A percentile compares a stretch with the other conserved stretches of the same genome.
Evolutionary conservation across 2,797 vertebrate genomes (phyloP).

Genomic region (Avahi laniger): DNA sequence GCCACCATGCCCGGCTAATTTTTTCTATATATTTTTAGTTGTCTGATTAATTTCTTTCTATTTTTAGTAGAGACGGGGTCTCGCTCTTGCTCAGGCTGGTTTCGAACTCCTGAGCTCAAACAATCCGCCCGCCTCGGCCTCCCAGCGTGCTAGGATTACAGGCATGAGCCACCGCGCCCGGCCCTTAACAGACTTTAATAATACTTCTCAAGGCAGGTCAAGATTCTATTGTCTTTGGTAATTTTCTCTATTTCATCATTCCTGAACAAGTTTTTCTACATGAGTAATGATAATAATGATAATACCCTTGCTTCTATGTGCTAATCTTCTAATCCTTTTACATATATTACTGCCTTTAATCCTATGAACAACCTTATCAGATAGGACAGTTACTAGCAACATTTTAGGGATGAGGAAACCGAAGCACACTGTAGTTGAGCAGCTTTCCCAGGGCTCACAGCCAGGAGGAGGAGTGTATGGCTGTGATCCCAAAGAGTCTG

Average conservation of each 20-base stretch:
- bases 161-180: no score
- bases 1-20: no score
- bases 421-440: not conserved
- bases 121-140: no score
- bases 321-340: not conserved
- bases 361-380: not conserved
- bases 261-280: not conserved
- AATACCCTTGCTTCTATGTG: not conserved
- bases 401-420: not conserved
- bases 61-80: no score
- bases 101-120: no score
- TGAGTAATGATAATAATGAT: not conserved
- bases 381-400: not conserved
- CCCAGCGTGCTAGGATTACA: no score
- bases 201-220: not conserved
- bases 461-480: fast-evolving
- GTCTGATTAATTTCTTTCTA: no score
- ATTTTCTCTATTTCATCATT: not conserved
- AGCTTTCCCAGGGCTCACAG: not conserved
- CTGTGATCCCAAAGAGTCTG: not conserved
- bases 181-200: not conserved
- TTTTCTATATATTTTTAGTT: no score
- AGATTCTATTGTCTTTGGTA: not conserved
- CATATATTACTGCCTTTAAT: not conserved
- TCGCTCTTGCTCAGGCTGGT: no score